These are phyloP conservation scores for Pentalonia nigronervosa DNA, from an alignment of 1,140 invertebrate genomes.

Conservation along the genomic window DNA sequence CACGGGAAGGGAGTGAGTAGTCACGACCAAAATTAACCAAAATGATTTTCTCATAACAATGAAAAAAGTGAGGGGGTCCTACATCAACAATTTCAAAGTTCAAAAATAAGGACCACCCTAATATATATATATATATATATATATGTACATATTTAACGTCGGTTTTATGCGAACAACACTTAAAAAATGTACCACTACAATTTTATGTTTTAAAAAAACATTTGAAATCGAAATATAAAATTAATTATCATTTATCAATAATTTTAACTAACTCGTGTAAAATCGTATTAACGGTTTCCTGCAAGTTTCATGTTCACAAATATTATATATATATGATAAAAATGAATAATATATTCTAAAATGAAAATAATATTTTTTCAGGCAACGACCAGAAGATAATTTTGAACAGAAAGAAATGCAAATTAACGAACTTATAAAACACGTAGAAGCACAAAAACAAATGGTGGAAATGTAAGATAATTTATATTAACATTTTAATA, in stretches of 20 bases:
- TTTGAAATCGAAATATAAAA: background rate
- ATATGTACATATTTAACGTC: background rate
- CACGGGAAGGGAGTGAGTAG: no score
- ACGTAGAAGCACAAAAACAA: background rate
- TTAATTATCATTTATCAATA: background rate
- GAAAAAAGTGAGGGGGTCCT: no score
- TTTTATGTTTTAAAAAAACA: background rate
- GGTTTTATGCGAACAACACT: background rate
- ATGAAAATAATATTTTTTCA: background rate
- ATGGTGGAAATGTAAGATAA: constrained; percentile 18
- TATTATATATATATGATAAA: background rate
- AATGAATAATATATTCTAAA: background rate
- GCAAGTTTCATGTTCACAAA: background rate
- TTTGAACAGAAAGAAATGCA: constrained; percentile 1
- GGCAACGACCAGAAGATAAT: background rate
- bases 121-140: no score
- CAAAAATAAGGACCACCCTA: no score
- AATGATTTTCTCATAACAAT: no score
- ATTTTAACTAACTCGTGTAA: background rate
- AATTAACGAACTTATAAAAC: background rate
- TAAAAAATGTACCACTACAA: background rate
- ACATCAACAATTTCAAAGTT: no score
- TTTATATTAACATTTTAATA: background rate
- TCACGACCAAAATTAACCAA: no score
- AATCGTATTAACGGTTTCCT: background rate